A percentile compares a stretch with the other conserved stretches of the same genome.
Conservation (phyloP, 2,888 invertebrate genomes). For the Lagria hirta region DNA sequence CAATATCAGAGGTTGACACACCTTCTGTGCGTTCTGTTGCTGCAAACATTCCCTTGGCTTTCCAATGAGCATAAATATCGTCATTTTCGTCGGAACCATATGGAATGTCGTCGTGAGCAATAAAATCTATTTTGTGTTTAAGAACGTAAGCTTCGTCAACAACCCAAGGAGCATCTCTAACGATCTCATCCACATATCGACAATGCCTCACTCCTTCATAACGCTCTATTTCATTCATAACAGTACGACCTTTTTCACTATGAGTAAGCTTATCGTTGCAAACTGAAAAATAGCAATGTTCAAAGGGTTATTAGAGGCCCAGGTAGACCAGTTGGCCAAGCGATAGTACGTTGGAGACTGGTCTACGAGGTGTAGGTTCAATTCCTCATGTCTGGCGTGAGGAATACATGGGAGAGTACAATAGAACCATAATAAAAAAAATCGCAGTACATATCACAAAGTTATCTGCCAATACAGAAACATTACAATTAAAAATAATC, state of each 20-base stretch:
- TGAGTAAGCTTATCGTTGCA: conserved; percentile 92
- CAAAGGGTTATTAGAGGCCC: too few species aligned
- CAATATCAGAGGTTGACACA: conserved; percentile 98
- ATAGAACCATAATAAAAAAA: too few species aligned
- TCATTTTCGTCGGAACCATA: conserved; percentile 84
- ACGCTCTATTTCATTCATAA: conserved; percentile 95
- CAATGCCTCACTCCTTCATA: conserved; percentile 98
- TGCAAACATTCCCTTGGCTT: conserved; percentile 96
- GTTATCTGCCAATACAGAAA: too few species aligned
- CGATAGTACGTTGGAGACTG: too few species aligned
- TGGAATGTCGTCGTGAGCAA: conserved; percentile 98
- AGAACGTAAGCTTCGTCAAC: conserved; percentile 85
- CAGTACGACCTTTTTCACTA: conserved; percentile 88
- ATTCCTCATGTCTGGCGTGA: too few species aligned
- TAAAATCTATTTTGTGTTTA: conserved; percentile 97
- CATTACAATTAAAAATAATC: too few species aligned
- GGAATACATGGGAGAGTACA: too few species aligned
- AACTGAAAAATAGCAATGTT: conserved; percentile 63
- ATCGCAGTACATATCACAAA: too few species aligned
- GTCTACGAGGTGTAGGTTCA: too few species aligned
- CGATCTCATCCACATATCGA: conserved; percentile 96
- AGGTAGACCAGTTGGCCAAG: too few species aligned
- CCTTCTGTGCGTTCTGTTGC: conserved; percentile 92
- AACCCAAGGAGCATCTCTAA: conserved; percentile 94
- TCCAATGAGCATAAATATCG: conserved; percentile 88